Evolutionary conservation across 2,888 invertebrate species (phyloP).

Genomic region (Reticulitermes lucifugus): DNA sequence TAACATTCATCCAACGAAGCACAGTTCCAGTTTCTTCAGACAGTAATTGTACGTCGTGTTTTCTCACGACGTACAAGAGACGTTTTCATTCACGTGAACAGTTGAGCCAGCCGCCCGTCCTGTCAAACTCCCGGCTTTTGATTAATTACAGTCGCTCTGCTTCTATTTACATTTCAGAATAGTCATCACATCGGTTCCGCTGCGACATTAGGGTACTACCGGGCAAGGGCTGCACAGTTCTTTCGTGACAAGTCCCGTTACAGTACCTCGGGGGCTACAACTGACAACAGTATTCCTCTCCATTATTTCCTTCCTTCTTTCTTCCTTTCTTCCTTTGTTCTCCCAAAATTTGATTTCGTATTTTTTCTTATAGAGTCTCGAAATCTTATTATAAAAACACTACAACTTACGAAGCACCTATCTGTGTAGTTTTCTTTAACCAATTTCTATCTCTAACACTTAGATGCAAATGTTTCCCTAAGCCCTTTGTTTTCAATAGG

Average conservation of each 20-base stretch:
- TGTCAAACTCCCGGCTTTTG: constrained; percentile 21
- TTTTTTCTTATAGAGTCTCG: background rate
- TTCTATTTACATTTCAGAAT: constrained; percentile 38
- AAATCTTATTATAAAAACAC: too few species aligned
- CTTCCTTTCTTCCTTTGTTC: background rate
- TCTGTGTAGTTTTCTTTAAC: too few species aligned
- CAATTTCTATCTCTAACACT: too few species aligned
- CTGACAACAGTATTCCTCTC: background rate
- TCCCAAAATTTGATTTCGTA: background rate
- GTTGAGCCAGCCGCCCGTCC: constrained; percentile 2
- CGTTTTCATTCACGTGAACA: constrained; percentile 22
- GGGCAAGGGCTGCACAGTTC: background rate
- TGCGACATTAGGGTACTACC: constrained; percentile 9
- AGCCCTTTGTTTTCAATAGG: too few species aligned
- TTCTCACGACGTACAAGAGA: background rate
- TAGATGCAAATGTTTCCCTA: too few species aligned
- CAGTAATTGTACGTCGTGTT: background rate
- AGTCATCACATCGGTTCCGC: constrained; percentile 25
- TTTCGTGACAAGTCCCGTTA: background rate
- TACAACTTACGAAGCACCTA: too few species aligned
- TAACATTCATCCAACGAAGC: too few species aligned
- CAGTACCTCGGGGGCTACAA: background rate
- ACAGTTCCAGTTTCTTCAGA: background rate
- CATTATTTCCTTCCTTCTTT: background rate
- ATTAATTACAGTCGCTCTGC: constrained; percentile 25